phyloP scores from a whole-genome alignment of 2,888 invertebrate genomes.

The Carpatolechia fugitivella region DNA sequence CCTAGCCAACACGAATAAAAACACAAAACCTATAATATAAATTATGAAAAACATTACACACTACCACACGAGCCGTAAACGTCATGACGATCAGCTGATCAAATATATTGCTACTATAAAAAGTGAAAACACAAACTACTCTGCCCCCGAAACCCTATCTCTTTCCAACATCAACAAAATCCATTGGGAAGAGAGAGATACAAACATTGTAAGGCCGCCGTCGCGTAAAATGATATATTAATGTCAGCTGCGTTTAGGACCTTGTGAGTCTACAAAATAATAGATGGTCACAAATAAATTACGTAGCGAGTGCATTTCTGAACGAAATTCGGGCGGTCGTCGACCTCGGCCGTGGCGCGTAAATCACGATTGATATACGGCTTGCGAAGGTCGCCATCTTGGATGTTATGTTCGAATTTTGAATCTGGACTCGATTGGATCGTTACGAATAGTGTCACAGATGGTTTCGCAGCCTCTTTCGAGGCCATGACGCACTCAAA shows the following conservation, averaged over 20 bases:
- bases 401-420: slow-evolving; percentile 71
- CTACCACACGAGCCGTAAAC: slow-evolving; percentile 67
- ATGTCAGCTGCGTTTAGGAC: slow-evolving; percentile 79
- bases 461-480: slow-evolving; percentile 33
- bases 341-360: slow-evolving; percentile 74
- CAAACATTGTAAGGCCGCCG: slow-evolving; percentile 48
- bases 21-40: slow-evolving; percentile 65
- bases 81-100: slow-evolving; percentile 79
- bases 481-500: neutral
- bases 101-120: slow-evolving; percentile 79
- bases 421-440: slow-evolving; percentile 66
- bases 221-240: slow-evolving; percentile 79
- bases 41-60: slow-evolving; percentile 76
- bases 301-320: slow-evolving; percentile 75
- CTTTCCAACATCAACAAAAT: slow-evolving; percentile 33
- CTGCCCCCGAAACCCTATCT: slow-evolving; percentile 51
- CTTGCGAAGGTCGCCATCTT: slow-evolving; percentile 77
- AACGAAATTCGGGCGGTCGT: slow-evolving; percentile 76
- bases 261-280: slow-evolving; percentile 79
- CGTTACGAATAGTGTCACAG: slow-evolving; percentile 50
- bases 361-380: slow-evolving; percentile 75
- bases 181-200: slow-evolving; percentile 41
- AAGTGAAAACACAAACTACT: slow-evolving; percentile 77
- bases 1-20: slow-evolving; percentile 68
- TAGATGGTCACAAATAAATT: slow-evolving; percentile 79